Base-by-base conservation (phyloP, 2,888 invertebrate species). In the Choristoneura rosaceana region DNA sequence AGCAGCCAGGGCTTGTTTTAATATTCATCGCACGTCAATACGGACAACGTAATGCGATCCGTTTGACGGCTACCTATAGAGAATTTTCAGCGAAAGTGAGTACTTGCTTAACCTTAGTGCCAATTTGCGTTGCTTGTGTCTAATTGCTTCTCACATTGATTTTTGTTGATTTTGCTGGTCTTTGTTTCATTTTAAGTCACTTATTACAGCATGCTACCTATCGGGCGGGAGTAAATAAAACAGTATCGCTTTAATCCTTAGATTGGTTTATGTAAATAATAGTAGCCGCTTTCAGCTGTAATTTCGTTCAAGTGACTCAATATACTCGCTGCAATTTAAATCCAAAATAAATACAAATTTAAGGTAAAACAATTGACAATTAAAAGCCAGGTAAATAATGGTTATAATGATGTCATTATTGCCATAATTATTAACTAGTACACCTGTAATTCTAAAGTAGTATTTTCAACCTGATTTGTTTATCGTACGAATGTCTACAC, bases 41-140 rank as follows among this genome's bases (percentile, higher is more conserved):
- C 76, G 76, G 76, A 76, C 77, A 69, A 76, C 79, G 82, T 81
- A 81, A 84, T 78, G 76, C 80, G 80, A 81, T 81, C 79, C 80
- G 76, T 79, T 79, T 79, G 80, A 80, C 79, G 80, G 82, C 75
- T 79, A 76, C 69, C 70, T 71, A 75, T 70, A 79, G 80, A 76
- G 79, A 77, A 79, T 82, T 86, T 88, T 87, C 84, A 86, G 81
- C 78, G 74, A 76, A 80, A 81, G 86, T 86, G 80, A 86, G 86
- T 83, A 82, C 65, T 61, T 66, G 71, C 73, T 77, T 73, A 58
- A 73, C 76, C 76, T 76, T 73, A 76, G 43, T 77, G 69, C 69
- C 55, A 70, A 74, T 65, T 74, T 75, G 69, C 74, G 69, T 71
- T 59, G 61, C 71, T 71, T 71, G 63, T 55, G 47, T 68, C 15